Conservation (phyloP, 2,888 invertebrate genomes). For the Spilarctia lutea region DNA sequence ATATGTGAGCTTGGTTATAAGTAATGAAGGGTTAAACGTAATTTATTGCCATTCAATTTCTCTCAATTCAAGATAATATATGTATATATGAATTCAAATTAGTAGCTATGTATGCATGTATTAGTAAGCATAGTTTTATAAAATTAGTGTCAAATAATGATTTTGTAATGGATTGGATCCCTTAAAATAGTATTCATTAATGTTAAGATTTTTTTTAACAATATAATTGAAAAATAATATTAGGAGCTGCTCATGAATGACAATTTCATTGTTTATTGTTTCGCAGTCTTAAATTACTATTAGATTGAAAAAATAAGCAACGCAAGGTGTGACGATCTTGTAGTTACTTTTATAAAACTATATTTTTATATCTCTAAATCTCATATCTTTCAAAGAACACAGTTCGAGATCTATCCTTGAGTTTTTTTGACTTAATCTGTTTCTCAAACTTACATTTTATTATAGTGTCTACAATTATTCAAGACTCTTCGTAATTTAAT, state of each 20-base stretch:
- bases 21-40: background rate
- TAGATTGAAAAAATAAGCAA: background rate
- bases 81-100: background rate
- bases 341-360: background rate
- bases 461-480: background rate
- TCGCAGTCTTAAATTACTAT: background rate
- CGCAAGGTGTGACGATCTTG: background rate
- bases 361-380: background rate
- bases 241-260: no score
- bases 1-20: conserved; percentile 13
- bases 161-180: background rate
- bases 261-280: no score
- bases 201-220: background rate
- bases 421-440: no score
- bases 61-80: no score
- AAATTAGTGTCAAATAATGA: background rate
- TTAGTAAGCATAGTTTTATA: background rate
- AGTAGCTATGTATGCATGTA: background rate
- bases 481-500: background rate
- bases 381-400: background rate
- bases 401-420: no score
- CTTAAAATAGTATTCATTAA: background rate
- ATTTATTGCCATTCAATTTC: background rate
- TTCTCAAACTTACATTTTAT: background rate
- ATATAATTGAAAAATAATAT: background rate